Base-by-base conservation (phyloP, 2,113 vertebrate genomes). In the Psilopsiagon aymara region DNA sequence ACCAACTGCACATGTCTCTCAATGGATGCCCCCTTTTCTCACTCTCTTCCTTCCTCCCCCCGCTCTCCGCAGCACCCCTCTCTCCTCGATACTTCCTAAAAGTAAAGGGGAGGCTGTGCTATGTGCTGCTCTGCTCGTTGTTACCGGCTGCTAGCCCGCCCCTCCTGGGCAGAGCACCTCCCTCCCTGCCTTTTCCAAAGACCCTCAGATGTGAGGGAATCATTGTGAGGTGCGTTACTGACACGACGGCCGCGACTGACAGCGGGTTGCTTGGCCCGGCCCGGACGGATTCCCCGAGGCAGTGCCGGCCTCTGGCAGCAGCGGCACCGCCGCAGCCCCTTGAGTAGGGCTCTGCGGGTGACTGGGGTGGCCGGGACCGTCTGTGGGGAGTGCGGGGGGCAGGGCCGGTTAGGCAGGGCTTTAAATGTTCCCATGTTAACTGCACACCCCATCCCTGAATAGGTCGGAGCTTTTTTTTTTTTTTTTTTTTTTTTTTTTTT, bases 151-250 rank as follows among this genome's bases (percentile, higher is more conserved):
- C 68, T n/a, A 24, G 1, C 46, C 55, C 67, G 29, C 66, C 76
- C 57, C 66, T 39, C 51, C 44, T 0, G 51, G 53, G n/a, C 78
- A 53, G 49, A 37, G 55, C 17, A 49, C 41, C 69, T 13, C 55
- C 66, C 52, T 18, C 53, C 67, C 39, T 5, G 74, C 81, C 29
- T 25, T 2, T 37, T 43, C 24, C 67, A 31, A 43, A 51, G n/a
- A 86, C 84, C 67, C 93, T 87, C 97, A 95, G 96, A 78, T 95
- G 97, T 89, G 95, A 94, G 79, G 92, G 82, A 88, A 94, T 80
- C 97, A 95, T 57, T 64, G 51, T 35, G 68, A 82, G 86, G 64
- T 51, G 83, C 62, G 35, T 64, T 79, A 68, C 18, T 67, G 90
- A 62, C 92, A 21, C 53, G 62, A 14, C 51, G 71, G 77, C 77